Evolutionary conservation across 2,797 vertebrate species (phyloP).

Genomic region (Natrix natrix): DNA sequence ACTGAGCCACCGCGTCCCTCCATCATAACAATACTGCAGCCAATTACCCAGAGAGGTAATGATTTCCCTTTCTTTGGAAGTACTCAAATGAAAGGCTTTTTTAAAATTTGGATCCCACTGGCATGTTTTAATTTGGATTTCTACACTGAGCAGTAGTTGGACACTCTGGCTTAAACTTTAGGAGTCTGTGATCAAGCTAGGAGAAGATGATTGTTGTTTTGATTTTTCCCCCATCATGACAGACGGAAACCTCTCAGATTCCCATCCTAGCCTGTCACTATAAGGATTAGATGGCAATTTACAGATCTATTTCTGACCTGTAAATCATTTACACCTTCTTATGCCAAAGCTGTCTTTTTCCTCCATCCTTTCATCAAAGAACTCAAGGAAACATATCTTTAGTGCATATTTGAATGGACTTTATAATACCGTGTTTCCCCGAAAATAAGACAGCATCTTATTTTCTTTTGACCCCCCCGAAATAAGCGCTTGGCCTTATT

Average conservation of each 20-base stretch:
- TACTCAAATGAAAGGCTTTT: not conserved
- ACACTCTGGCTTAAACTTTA: not conserved
- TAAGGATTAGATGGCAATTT: not conserved
- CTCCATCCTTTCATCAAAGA: not conserved
- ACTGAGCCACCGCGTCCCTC: too few species aligned
- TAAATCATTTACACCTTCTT: not conserved
- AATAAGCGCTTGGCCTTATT: too few species aligned
- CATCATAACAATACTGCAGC: not conserved
- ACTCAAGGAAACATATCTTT: not conserved
- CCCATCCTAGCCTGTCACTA: not conserved
- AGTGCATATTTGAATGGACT: not conserved
- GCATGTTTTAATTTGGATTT: not conserved
- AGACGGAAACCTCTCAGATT: not conserved
- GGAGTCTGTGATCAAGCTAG: not conserved
- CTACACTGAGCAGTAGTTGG: not conserved
- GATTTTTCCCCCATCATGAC: not conserved
- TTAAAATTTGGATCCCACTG: not conserved
- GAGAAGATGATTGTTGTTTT: not conserved
- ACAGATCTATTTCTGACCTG: not conserved
- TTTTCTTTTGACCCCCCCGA: too few species aligned
- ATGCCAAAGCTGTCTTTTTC: not conserved
- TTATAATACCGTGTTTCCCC: not conserved
- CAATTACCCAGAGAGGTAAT: not conserved
- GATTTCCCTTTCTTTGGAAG: not conserved
- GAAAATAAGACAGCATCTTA: too few species aligned